Evolutionary conservation across 2,888 invertebrate genomes (phyloP), one percentile per base, ranked within the genome.

Genomic region (Gymnoscelis rufifasciata): DNA sequence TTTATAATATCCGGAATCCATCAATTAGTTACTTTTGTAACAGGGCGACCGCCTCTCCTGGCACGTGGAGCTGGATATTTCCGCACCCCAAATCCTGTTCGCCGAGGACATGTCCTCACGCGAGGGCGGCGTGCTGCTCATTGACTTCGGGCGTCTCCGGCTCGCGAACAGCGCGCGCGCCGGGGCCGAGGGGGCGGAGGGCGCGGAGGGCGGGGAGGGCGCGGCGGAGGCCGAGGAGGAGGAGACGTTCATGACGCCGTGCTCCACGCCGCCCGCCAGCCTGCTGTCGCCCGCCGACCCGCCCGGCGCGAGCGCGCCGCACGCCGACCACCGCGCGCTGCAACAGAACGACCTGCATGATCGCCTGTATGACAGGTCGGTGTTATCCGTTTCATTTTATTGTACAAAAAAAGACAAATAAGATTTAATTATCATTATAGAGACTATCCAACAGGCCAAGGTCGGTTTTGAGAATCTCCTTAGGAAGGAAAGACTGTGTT

Each of bases 81-180:
- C 95, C 3, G 97, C 98, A 1, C 98, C 98, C 0, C 96, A 97
- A 75, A 95, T 98, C 56, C 91, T 97, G 61, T 90, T 97, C 54
- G 95, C 96, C 29, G 96, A 97, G 71, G 91, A 93, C 67, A 93
- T 95, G 72, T 89, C 89, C 38, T 93, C 94, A 61, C 90, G 91
- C 43, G 94, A 93, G 69, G 92, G 93, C 0, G 90, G 93, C 7
- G 92, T 95, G 61, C 92, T 97, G 39, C 93, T 98, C 36, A 91
- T 97, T 42, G 98, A 98, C 88, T 95, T 98, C 73, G 98, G 98
- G 8, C 91, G 95, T 54, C 90, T 98, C 56, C 92, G 93, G 59
- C 75, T 88, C 35, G 72, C 74, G 50, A 87, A 88, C 64, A 81
- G 52, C 51, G 43, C 7, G 51, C 44, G 8, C 27, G 30, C 19